These are phyloP conservation scores for Ibidorhyncha struthersii DNA, from an alignment of 2,113 vertebrate species.

Conservation along the genomic window DNA sequence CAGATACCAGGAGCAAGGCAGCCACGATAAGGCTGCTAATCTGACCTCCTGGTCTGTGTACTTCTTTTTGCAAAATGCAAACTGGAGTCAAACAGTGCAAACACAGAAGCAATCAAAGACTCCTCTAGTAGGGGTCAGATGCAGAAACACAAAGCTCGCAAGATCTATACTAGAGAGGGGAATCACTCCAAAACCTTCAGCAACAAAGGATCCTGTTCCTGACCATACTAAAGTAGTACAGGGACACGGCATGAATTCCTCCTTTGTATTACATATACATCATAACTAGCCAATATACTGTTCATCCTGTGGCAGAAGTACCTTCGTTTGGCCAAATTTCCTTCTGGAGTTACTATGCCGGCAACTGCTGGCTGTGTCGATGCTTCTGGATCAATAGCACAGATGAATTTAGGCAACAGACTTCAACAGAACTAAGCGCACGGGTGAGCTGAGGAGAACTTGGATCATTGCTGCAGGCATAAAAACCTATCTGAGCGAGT, in stretches of 20 bases:
- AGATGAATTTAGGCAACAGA: not conserved
- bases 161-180: not conserved
- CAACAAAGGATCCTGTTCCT: not conserved
- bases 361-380: not conserved
- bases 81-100: not conserved
- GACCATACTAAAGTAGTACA: not conserved
- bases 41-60: not conserved
- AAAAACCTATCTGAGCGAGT: not conserved
- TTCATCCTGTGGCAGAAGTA: not conserved
- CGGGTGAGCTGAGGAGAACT: not conserved
- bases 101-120: not conserved
- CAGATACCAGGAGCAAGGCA: not conserved
- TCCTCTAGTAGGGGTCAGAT: not conserved
- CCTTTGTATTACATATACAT: not conserved
- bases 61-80: not conserved
- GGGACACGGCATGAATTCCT: not conserved
- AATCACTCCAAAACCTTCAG: not conserved
- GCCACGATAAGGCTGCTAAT: not conserved
- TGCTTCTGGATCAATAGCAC: not conserved
- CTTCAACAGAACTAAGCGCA: not conserved
- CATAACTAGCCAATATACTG: not conserved
- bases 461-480: not conserved
- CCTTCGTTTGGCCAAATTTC: not conserved
- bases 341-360: not conserved
- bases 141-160: not conserved